phyloP scores from a whole-genome alignment of 2,888 invertebrate species.

The Mythimna loreyi region DNA sequence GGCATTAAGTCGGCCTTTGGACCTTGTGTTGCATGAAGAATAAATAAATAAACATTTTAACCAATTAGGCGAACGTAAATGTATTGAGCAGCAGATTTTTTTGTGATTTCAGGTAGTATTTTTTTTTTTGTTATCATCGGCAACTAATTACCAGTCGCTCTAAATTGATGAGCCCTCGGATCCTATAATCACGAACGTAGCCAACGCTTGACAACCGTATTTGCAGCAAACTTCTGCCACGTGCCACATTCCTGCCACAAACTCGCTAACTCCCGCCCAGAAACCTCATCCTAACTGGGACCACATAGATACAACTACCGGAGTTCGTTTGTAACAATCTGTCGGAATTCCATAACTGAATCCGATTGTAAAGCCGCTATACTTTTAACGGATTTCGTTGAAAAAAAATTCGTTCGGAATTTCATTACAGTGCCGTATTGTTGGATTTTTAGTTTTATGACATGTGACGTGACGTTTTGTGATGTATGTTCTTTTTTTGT shows the following conservation, averaged over 20 bases:
- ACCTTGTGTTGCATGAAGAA: no score
- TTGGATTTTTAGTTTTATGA: constrained; percentile 22
- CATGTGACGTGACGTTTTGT: no score
- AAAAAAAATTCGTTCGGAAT: constrained; percentile 40
- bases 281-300: constrained; percentile 27
- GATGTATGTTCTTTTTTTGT: no score
- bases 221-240: neutral
- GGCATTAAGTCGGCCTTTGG: no score
- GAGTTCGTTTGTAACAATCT: constrained; percentile 57
- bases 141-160: no score
- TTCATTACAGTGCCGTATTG: constrained; percentile 10
- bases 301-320: constrained; percentile 28
- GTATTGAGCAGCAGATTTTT: no score
- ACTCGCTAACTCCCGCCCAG: constrained; percentile 33
- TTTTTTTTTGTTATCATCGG: no score
- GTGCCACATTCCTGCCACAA: constrained; percentile 7
- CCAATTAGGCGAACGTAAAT: no score
- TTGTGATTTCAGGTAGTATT: no score
- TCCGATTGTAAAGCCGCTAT: constrained; percentile 37
- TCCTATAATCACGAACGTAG: no score
- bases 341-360: constrained; percentile 59
- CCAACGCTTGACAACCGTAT: neutral
- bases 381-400: constrained; percentile 43
- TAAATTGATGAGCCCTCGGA: no score
- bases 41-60: no score